Base-by-base conservation (phyloP, 1,140 invertebrate species). In the Adelges cooleyi region DNA sequence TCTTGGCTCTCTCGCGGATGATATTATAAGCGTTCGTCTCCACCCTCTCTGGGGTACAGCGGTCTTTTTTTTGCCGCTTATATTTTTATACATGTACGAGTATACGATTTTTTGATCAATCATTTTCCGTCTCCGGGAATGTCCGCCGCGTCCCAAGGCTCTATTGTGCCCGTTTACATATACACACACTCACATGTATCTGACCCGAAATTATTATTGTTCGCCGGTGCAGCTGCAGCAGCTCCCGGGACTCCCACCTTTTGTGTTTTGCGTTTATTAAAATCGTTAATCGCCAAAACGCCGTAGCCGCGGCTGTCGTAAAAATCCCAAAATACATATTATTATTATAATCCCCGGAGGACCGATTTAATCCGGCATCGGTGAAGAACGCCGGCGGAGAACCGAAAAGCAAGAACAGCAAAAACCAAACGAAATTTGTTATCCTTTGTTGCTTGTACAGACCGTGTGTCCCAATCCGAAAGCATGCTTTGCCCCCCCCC, bases 51-150 rank as follows among this genome's bases (percentile, higher is more conserved):
- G n/a, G n/a, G n/a, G n/a, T n/a, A n/a, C n/a, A 33, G 5, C 11
- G 8, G n/a, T 33, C 1, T 48, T 62, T 48, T 48, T 62, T 44
- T 17, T 11, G 15, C 40, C 40, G 40, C 5, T n/a, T n/a, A n/a
- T 44, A 4, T 11, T 44, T 17, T 8, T 44, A 4, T 17, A 44
- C 25, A 20, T 46, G 46, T 62, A 62, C 56, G 56, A 62, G n/a
- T n/a, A n/a, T n/a, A n/a, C n/a, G n/a, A n/a, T n/a, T 62, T 62
- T 62, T 62, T 62, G 56, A 62, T 62, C 56, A 46, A 62, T 62
- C 56, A 62, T 62, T 62, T 62, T 62, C 56, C 56, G 22, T 62
- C 42, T 42, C 56, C 25, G 56, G 27, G 25, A 29, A 62, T 48
- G 56, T 62, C 56, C 56, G 56, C 36, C 23, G 48, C n/a, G 13